Percentiles rank a stretch among this genome's conserved stretches.
phyloP scores from a whole-genome alignment of 1,140 invertebrate genomes.

The Drosophila busckii region DNA sequence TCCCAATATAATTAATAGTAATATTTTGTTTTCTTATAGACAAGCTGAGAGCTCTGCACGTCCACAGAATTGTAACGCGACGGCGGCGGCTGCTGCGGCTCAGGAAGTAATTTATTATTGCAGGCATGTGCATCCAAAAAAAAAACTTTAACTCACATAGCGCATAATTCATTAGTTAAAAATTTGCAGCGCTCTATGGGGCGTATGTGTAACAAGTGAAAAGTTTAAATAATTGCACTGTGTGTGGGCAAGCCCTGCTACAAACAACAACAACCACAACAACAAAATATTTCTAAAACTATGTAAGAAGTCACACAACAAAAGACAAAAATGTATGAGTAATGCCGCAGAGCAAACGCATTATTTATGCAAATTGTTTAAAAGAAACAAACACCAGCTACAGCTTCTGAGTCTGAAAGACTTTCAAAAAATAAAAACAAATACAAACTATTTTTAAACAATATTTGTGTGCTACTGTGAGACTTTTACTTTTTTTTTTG shows the following conservation, averaged over 20 bases:
- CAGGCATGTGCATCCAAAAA: conserved; percentile 43
- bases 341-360: neutral
- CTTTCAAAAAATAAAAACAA: conserved; percentile 49
- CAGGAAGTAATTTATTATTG: conserved; percentile 74
- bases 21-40: conserved; percentile 47
- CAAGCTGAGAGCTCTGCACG: conserved; percentile 41
- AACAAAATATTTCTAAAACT: neutral
- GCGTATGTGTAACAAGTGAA: conserved; percentile 75
- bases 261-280: neutral
- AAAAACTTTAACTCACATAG: conserved; percentile 25
- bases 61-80: conserved; percentile 67
- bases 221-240: conserved; percentile 40
- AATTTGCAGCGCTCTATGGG: conserved; percentile 65
- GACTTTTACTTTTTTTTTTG: conserved; percentile 67
- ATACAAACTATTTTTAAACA: conserved; percentile 52
- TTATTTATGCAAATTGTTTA: conserved; percentile 66
- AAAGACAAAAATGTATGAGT: conserved; percentile 13
- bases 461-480: conserved; percentile 55
- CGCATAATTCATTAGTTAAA: conserved; percentile 19
- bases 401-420: conserved; percentile 18
- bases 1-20: conserved; percentile 77
- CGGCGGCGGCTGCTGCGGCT: conserved; percentile 13
- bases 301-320: conserved; percentile 1
- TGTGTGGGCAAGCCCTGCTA: too few species aligned
- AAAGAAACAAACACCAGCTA: conserved; percentile 14